These are phyloP conservation scores for Rhinogobius similis DNA, from an alignment of 2,113 vertebrate species.

Conservation along the genomic window DNA sequence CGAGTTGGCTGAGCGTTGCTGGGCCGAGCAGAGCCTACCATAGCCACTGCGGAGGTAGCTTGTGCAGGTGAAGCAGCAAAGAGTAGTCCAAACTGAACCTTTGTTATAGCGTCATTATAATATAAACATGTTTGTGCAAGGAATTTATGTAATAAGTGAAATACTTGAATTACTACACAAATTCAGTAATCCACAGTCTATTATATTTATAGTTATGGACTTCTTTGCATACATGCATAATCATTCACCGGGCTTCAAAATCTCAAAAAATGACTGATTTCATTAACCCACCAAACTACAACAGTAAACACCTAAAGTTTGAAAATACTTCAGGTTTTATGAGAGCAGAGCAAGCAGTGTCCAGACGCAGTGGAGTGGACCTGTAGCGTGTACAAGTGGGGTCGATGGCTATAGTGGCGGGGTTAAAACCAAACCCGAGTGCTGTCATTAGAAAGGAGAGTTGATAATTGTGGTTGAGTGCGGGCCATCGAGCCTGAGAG, in stretches of 20 bases:
- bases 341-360: not conserved
- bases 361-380: conserved; percentile 36
- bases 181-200: not conserved
- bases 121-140: too few relatives aligned
- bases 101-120: too few relatives aligned
- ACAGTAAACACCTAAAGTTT: conserved; percentile 5
- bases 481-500: conserved; percentile 52
- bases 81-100: too few relatives aligned
- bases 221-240: not conserved
- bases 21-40: too few relatives aligned
- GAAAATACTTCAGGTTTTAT: not conserved
- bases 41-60: too few relatives aligned
- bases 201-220: not conserved
- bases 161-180: not conserved
- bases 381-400: conserved; percentile 28
- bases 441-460: conserved; percentile 62
- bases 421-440: conserved; percentile 55
- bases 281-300: conserved; percentile 11
- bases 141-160: too few relatives aligned
- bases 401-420: conserved; percentile 42
- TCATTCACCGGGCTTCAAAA: not conserved
- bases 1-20: too few relatives aligned
- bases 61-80: too few relatives aligned
- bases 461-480: conserved; percentile 61
- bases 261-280: conserved; percentile 10